These are phyloP conservation scores for Cricetomys ansorgei DNA, from an alignment of 2,113 vertebrate genomes.

Conservation along the genomic window DNA sequence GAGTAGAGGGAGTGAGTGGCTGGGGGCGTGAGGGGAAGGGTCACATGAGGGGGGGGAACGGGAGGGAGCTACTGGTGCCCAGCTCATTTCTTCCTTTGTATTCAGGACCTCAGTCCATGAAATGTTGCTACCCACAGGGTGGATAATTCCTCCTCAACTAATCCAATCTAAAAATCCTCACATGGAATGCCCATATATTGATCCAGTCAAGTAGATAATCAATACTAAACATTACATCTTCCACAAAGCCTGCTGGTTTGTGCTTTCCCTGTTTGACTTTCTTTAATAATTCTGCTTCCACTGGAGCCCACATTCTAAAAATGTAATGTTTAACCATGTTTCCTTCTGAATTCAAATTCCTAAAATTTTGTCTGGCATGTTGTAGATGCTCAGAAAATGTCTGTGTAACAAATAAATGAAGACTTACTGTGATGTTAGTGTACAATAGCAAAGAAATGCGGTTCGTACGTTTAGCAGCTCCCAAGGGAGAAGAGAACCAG, in stretches of 20 bases:
- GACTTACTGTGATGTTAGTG: not conserved
- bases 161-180: not conserved
- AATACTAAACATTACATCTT: not conserved
- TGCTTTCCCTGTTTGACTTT: not conserved
- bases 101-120: too few relatives aligned
- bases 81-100: too few relatives aligned
- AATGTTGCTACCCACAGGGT: not conserved
- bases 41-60: not conserved
- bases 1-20: not conserved
- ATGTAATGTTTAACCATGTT: not conserved
- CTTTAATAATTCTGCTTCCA: not conserved
- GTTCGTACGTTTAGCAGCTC: not conserved
- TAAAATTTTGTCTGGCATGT: not conserved
- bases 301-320: not conserved
- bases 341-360: not conserved
- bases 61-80: not conserved
- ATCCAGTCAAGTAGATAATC: too few relatives aligned
- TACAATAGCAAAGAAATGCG: not conserved
- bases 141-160: not conserved
- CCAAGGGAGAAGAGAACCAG: not conserved
- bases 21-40: not conserved
- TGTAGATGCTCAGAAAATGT: not conserved
- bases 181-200: not conserved
- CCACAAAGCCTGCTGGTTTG: not conserved
- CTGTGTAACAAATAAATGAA: slow-evolving; percentile 9